A percentile compares a stretch with the other conserved stretches of the same genome.
These are phyloP conservation scores for Tenebrosternarchus preto DNA, from an alignment of 2,113 vertebrate genomes.

Conservation along the genomic window DNA sequence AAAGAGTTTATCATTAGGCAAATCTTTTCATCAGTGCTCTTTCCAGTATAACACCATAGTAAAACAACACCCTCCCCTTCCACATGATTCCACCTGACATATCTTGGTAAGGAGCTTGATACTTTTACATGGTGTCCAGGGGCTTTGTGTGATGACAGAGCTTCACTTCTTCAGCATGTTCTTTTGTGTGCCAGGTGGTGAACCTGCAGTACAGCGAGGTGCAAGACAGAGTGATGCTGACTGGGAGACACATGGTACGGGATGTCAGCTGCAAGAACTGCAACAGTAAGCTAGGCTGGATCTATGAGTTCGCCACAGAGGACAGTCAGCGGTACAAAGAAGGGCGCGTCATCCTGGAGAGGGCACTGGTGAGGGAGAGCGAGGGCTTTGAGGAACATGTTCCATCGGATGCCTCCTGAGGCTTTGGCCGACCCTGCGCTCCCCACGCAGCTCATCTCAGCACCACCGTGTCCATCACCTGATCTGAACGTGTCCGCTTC, in stretches of 20 bases:
- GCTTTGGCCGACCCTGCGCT: not conserved
- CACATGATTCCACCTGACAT: too few species aligned
- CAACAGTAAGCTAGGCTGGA: slow-evolving; percentile 99
- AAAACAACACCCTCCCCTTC: too few species aligned
- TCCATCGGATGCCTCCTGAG: slow-evolving; percentile 88
- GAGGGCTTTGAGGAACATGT: slow-evolving; percentile 92
- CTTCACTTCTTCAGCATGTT: not conserved
- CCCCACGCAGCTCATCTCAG: slow-evolving; percentile 25
- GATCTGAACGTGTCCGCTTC: slow-evolving; percentile 36
- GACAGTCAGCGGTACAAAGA: slow-evolving; percentile 99
- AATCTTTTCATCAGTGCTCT: too few species aligned
- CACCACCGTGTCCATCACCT: slow-evolving; percentile 24
- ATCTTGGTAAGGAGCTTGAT: not conserved
- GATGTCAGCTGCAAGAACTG: slow-evolving; percentile 99
- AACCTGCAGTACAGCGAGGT: slow-evolving; percentile 98
- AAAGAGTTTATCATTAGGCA: too few species aligned
- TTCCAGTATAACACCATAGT: too few species aligned
- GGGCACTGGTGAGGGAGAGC: slow-evolving; percentile 93
- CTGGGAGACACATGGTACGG: slow-evolving; percentile 96
- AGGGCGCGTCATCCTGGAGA: slow-evolving; percentile 94
- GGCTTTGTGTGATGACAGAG: not conserved
- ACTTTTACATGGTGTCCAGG: not conserved
- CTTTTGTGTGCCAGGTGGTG: slow-evolving; percentile 83
- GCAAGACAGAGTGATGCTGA: slow-evolving; percentile 98
- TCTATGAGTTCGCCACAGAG: slow-evolving; percentile 98